These are phyloP conservation scores for Trichosurus vulpecula DNA, from an alignment of 2,797 vertebrate species.

Conservation along the genomic window DNA sequence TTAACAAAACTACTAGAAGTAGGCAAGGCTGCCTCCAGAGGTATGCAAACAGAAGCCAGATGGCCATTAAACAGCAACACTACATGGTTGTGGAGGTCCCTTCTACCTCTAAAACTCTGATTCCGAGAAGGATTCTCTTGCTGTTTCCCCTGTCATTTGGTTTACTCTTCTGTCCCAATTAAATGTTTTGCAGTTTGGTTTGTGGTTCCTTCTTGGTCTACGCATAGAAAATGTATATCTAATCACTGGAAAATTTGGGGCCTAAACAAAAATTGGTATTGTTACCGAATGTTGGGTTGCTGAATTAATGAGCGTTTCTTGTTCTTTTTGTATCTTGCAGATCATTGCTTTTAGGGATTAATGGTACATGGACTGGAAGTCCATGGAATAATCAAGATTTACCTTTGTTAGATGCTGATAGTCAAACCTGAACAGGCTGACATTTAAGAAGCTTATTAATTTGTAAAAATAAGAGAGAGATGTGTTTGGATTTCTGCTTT, in stretches of 20 bases:
- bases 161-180: background rate
- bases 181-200: background rate
- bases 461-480: background rate
- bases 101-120: background rate
- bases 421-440: background rate
- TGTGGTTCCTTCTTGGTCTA: background rate
- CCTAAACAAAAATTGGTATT: background rate
- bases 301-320: background rate
- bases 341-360: background rate
- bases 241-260: background rate
- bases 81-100: background rate
- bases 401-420: background rate
- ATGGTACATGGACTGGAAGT: background rate
- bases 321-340: background rate
- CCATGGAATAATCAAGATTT: background rate
- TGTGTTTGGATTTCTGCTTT: background rate
- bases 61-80: background rate
- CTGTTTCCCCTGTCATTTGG: background rate
- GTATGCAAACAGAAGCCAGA: background rate
- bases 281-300: background rate
- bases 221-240: background rate
- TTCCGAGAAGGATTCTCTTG: background rate
- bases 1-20: conserved; percentile 25
- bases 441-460: background rate
- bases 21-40: conserved; percentile 54